phyloP scores from a whole-genome alignment of 2,797 vertebrate species.

The Rhinoraja longicauda region DNA sequence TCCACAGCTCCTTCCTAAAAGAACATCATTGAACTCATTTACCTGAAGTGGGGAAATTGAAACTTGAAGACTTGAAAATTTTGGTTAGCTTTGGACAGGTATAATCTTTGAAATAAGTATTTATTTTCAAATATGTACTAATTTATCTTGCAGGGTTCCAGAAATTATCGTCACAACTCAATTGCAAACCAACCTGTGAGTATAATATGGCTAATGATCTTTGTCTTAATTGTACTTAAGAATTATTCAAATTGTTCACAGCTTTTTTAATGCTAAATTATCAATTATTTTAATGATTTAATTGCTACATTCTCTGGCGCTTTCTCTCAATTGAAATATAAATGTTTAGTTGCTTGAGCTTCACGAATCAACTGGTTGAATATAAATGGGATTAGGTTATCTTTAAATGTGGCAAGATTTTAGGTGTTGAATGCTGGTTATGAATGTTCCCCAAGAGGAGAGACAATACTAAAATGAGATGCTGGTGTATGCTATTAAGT shows the following conservation, averaged over 20 bases:
- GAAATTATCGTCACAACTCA: conserved; percentile 2
- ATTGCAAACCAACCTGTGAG: conserved; percentile 4
- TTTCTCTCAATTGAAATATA: not conserved
- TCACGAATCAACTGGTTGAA: not conserved
- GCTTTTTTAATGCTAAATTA: not conserved
- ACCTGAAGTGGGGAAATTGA: not conserved
- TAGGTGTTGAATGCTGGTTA: not conserved
- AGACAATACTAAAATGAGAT: too few species aligned
- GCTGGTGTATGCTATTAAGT: too few species aligned
- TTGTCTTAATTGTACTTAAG: not conserved
- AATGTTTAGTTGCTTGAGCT: not conserved
- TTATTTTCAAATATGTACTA: not conserved
- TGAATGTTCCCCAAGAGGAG: too few species aligned
- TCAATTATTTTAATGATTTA: not conserved
- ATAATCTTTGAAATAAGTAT: not conserved
- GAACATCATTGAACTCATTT: not conserved
- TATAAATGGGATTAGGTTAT: not conserved
- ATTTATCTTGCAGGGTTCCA: conserved; percentile 1
- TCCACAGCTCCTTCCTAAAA: too few species aligned
- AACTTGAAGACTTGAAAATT: not conserved
- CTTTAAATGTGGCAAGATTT: not conserved
- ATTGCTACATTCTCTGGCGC: not conserved
- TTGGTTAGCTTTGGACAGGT: not conserved
- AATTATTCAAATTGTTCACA: not conserved
- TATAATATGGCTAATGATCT: not conserved